Base-by-base conservation (phyloP, 2,113 vertebrate species). In the Cyprinodon brontotheroides region DNA sequence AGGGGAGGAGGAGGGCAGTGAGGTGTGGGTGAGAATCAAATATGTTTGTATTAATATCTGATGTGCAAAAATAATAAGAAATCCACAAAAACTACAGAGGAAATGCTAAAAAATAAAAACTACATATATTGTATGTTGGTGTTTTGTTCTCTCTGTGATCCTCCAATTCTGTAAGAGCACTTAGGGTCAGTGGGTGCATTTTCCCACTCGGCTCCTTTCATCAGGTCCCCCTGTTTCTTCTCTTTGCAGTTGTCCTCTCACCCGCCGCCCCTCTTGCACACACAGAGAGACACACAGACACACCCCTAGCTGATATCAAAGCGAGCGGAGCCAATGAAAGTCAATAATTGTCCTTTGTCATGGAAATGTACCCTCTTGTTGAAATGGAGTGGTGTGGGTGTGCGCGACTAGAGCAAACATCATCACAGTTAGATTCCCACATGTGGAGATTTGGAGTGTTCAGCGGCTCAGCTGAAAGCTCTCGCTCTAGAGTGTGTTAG, bases 291-390 rank as follows among this genome's bases (percentile, higher is more conserved):
- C 72, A 77, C 81, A 83, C 80, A 82, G 75, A 90, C 93, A 89
- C 93, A 94, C 93, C 91, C 94, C 91, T 0, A 61, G 87, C 83
- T 92, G 82, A 91, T 92, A 95, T 94, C 92, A 96, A 95, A 95
- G 92, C 89, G 71, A 87, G 82, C 74, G 37, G 15, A 89, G 89
- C 92, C 91, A 93, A 92, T 94, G 91, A 93, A 95, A 96, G 93
- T 96, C 94, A 96, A 92, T 91, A 93, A 93, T 92, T 91, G 87
- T 79, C 70, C 84, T 94, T 95, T 95, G 88, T 94, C 80, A 95
- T 92, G 92, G 83, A 92, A 95, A 95, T 92, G 66, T 12, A 48
- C 63, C 76, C 83, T 85, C 87, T 89, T 85, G 82, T 86, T 84
- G 79, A 82, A 88, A 78, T 87, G 80, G 77, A 91, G 86, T 84